Evolutionary conservation across 2,888 invertebrate genomes (phyloP), one percentile per base, ranked within the genome.

Genomic region (Norana najaformis): DNA sequence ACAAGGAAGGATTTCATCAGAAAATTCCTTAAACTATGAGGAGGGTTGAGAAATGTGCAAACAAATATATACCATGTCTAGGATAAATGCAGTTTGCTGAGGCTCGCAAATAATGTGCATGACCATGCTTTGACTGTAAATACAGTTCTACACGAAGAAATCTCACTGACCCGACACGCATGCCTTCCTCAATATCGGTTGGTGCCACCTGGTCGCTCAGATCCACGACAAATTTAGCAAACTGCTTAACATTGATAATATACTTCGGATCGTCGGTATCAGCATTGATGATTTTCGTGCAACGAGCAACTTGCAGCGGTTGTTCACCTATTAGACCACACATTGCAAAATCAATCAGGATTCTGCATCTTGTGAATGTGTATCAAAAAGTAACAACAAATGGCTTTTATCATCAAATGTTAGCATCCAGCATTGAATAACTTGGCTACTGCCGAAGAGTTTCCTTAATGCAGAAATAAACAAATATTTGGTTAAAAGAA

Each of bases 231-330:
- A 99, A 99, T 95, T 99, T 99, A 16, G 99, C 99, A 96, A 99
- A 99, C 95, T 99, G 99, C 95, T 99, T 99, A 0, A 99, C 99
- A 96, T 99, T 99, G 93, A 99, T 99, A 91, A 99, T 99, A 95
- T 99, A 99, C 95, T 99, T 99, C 0, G 99, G 98, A 95, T 99
- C 99, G 94, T 98, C 98, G 0, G 98, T 97, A 94, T 98, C 98
- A 3, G 94, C 94, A 91, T 95, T 95, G 93, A 99, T 99, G 93
- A 99, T 99, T 95, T 99, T 99, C 38, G 99, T 99, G 95, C 99
- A 99, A 93, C 99, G 96, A 6, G 99, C 99, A 82, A 99, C 98
- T 96, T 97, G 94, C 85, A 95, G 92, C 53, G 95, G 95, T 92
- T 95, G 95, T 92, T 95, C 95, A 94, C 94, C 95, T 95, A 92